Conservation (phyloP, 92 coral and sea anemone genomes). For the Ricordea florida region DNA sequence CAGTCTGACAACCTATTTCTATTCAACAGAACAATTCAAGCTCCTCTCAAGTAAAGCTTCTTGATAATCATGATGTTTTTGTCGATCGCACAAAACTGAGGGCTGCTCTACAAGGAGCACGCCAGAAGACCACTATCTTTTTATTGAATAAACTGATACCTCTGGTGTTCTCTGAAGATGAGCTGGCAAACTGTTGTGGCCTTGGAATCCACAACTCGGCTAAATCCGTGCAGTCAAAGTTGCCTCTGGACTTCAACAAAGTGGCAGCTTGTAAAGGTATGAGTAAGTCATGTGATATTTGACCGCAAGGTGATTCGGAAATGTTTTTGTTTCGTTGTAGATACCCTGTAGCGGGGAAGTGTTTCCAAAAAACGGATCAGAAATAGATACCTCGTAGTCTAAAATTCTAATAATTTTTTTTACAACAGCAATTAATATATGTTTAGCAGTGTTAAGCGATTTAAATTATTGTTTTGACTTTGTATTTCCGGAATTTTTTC, state of each 20-base stretch:
- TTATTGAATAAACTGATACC: background rate
- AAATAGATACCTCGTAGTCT: too few relatives aligned
- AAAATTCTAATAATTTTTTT: too few relatives aligned
- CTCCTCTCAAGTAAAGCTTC: constrained; percentile 5
- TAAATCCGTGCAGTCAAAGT: constrained; percentile 12
- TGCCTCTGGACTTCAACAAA: constrained; percentile 7
- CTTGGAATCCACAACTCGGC: constrained; percentile 9
- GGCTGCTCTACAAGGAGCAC: constrained; percentile 8
- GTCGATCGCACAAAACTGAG: constrained; percentile 9
- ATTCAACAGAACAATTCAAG: constrained; percentile 16
- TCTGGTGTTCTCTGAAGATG: constrained; percentile 13
- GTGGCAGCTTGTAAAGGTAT: constrained; percentile 19
- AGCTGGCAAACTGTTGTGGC: constrained; percentile 12
- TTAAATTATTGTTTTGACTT: too few relatives aligned
- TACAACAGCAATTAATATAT: too few relatives aligned
- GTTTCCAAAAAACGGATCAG: too few relatives aligned
- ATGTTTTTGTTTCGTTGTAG: background rate
- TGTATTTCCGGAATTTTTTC: too few relatives aligned
- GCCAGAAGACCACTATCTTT: constrained; percentile 6
- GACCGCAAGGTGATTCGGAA: background rate
- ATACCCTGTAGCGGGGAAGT: too few relatives aligned
- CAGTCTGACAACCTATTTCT: constrained; percentile 12
- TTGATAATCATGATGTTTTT: background rate
- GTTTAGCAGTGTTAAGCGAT: too few relatives aligned
- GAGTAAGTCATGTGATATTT: constrained; percentile 14